Percentiles rank a stretch among this genome's conserved stretches.
Conservation (phyloP, 2,113 vertebrate species). For the Cettia cetti region DNA sequence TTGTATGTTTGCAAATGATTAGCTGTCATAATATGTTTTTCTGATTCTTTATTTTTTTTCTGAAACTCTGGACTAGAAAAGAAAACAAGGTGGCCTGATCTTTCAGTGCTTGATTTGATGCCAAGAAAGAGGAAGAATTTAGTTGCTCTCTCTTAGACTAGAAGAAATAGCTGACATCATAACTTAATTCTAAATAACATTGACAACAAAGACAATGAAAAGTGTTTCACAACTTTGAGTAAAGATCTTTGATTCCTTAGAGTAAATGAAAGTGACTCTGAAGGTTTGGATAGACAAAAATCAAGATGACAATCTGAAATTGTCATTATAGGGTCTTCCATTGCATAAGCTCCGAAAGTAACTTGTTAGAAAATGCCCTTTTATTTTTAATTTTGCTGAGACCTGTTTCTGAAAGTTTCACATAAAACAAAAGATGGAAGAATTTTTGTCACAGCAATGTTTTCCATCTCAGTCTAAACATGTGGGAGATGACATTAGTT, state of each 20-base stretch:
- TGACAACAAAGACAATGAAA: not conserved
- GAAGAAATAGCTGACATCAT: not conserved
- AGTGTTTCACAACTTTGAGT: not conserved
- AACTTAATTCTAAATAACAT: not conserved
- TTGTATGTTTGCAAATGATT: slow-evolving; percentile 69
- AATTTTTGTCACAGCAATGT: not conserved
- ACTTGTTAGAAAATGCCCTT: not conserved
- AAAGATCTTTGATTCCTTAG: not conserved
- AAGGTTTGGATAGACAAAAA: not conserved
- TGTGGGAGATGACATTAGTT: not conserved
- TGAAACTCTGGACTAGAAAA: slow-evolving; percentile 7
- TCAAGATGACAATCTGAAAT: not conserved
- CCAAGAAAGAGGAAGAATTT: not conserved
- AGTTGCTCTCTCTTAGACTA: not conserved
- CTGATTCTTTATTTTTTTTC: slow-evolving; percentile 17
- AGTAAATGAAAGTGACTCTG: not conserved
- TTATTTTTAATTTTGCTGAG: not conserved
- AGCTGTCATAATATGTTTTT: slow-evolving; percentile 65
- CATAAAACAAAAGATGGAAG: not conserved
- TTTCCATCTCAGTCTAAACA: not conserved
- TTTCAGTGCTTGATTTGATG: slow-evolving; percentile 28
- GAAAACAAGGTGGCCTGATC: slow-evolving; percentile 6
- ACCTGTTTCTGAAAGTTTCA: not conserved
- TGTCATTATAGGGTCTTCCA: not conserved
- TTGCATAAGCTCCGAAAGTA: not conserved